A percentile compares a stretch with the other conserved stretches of the same genome.
Conservation (phyloP, 2,797 vertebrate genomes). For the Anniella stebbinsi region DNA sequence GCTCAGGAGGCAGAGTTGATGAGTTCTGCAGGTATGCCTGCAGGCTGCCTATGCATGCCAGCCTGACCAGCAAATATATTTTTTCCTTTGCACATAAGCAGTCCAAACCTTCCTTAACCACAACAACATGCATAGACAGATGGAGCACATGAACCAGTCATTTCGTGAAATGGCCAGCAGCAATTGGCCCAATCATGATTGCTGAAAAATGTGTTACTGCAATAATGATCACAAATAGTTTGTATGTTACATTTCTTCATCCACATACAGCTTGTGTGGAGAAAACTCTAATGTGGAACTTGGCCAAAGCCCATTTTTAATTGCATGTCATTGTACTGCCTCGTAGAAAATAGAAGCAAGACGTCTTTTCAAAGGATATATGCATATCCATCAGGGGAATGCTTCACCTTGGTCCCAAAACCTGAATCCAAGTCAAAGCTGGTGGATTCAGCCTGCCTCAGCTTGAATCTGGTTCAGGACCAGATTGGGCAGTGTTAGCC, state of each 20-base stretch:
- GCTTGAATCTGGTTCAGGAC: too few species aligned
- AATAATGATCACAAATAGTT: not conserved
- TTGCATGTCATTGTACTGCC: not conserved
- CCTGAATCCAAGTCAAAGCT: too few species aligned
- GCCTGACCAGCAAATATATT: not conserved
- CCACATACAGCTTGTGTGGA: not conserved
- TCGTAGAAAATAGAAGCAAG: not conserved
- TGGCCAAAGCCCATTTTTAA: not conserved
- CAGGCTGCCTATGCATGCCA: not conserved
- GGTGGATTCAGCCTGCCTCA: too few species aligned
- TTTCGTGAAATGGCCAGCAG: not conserved
- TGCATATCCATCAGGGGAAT: not conserved
- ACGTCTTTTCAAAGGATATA: not conserved
- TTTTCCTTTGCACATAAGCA: not conserved
- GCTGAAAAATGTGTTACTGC: not conserved
- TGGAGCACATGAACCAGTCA: not conserved
- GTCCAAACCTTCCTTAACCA: not conserved
- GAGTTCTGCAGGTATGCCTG: conserved; percentile 27
- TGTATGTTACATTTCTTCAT: not conserved
- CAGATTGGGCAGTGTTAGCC: too few species aligned
- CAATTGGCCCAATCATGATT: too few species aligned
- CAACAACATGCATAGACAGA: not conserved
- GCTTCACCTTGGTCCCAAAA: too few species aligned
- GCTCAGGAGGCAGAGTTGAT: not conserved
- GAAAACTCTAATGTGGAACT: not conserved